Conservation (phyloP, 2,797 vertebrate species). For the Cyclopterus lumpus region DNA sequence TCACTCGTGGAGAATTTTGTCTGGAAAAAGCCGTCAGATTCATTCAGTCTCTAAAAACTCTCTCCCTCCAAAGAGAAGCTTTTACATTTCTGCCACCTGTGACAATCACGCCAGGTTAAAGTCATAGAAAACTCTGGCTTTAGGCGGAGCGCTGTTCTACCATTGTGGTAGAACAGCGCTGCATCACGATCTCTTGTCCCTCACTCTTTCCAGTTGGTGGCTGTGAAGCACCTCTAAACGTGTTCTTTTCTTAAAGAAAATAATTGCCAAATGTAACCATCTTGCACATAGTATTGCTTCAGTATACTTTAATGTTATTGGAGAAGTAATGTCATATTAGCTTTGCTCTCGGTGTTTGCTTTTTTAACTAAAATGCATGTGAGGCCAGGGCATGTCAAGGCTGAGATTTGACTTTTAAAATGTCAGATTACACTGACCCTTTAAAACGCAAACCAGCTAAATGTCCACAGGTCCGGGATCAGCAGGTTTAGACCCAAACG, state of each 20-base stretch:
- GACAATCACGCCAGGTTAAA: background rate
- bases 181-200: background rate
- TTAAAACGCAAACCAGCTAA: background rate
- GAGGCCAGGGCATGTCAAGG: background rate
- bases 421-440: background rate
- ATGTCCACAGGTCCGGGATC: no score
- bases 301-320: background rate
- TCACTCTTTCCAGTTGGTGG: background rate
- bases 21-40: no score
- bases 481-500: background rate
- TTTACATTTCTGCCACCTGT: background rate
- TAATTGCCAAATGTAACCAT: background rate
- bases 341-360: background rate
- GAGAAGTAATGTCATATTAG: background rate
- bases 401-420: background rate
- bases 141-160: no score
- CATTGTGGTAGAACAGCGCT: background rate
- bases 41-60: background rate
- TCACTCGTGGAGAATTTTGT: no score
- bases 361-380: background rate
- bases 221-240: background rate
- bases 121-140: background rate
- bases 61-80: background rate
- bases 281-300: background rate
- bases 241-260: background rate